Base-by-base conservation (phyloP, 2,888 invertebrate genomes). In the Eupsilia transversa region DNA sequence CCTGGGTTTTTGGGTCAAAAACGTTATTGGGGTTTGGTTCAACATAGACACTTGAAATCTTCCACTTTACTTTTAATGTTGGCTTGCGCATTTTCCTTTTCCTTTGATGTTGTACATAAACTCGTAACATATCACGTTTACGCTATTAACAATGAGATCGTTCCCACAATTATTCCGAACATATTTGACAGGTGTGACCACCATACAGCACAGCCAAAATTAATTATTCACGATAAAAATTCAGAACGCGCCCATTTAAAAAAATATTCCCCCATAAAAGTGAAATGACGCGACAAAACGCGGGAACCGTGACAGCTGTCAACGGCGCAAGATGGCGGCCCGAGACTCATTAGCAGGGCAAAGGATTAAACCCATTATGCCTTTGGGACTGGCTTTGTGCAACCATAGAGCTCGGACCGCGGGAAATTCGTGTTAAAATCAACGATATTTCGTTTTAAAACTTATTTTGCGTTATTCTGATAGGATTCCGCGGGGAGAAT, bases 271-370 rank as follows among this genome's bases (percentile, higher is more conserved):
- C 82, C 59, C n/a, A 71, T 77, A 87, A 83, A 85, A 72, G 79
- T 82, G 80, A 84, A 82, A 86, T 79, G 81, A 79, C 82, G 65
- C 77, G 79, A 63, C 69, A 83, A 89, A 88, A 78, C 84, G 88
- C 88, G 87, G 88, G 83, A 82, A 79, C 67, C 64, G 81, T 89
- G 89, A 88, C 89, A 89, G 86, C 84, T 89, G 90, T 89, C 90
- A 89, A 63, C 77, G 75, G 57, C 52, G 72, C 88, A 88, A 89
- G 86, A 88, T 88, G 89, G 89, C 88, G 78, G 85, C 72, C 80
- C 75, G 72, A 73, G 77, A 79, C 77, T 89, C 90, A 89, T 89
- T 89, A 89, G 83, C 79, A 80, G 67, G 77, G 86, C 85, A 80
- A 88, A 87, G 88, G 88, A 85, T 87, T 88, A 88, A 79, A 76